Evolutionary conservation across 2,113 vertebrate species (phyloP).

Genomic region (Aldabrachelys gigantea): DNA sequence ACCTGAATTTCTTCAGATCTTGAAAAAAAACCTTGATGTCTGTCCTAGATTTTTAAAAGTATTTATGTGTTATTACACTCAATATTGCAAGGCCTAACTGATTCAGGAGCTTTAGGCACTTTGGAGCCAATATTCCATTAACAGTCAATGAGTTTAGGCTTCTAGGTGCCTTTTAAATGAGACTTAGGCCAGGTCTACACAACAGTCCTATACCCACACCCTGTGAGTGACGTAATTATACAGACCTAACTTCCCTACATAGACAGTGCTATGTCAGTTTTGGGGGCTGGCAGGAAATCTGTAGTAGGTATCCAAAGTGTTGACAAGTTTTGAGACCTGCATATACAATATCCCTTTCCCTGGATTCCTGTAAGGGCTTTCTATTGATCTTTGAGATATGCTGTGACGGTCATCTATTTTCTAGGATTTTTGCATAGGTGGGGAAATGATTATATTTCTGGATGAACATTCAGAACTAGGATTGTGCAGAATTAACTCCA

Average conservation of each 20-base stretch:
- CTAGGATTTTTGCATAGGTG: background rate
- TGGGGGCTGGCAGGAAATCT: background rate
- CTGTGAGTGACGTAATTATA: accelerated
- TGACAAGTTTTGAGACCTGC: background rate
- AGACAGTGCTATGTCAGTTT: background rate
- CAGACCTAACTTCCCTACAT: background rate
- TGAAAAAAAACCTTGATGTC: background rate
- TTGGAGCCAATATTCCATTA: background rate
- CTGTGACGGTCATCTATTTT: background rate
- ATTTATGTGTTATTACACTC: background rate
- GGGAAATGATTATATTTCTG: background rate
- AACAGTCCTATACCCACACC: background rate
- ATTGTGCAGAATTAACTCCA: too few species aligned
- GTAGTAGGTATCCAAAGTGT: background rate
- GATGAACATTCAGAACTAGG: too few species aligned
- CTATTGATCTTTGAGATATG: too few species aligned
- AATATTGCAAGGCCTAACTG: background rate
- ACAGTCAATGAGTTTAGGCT: background rate
- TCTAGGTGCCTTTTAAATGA: background rate
- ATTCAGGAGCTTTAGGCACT: background rate
- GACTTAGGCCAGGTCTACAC: background rate
- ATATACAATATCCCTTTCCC: background rate
- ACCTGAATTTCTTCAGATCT: background rate
- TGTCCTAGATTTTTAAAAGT: background rate
- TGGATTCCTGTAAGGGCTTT: background rate